Evolutionary conservation across 2,797 vertebrate species (phyloP).

Genomic region (Takifugu ocellatus): DNA sequence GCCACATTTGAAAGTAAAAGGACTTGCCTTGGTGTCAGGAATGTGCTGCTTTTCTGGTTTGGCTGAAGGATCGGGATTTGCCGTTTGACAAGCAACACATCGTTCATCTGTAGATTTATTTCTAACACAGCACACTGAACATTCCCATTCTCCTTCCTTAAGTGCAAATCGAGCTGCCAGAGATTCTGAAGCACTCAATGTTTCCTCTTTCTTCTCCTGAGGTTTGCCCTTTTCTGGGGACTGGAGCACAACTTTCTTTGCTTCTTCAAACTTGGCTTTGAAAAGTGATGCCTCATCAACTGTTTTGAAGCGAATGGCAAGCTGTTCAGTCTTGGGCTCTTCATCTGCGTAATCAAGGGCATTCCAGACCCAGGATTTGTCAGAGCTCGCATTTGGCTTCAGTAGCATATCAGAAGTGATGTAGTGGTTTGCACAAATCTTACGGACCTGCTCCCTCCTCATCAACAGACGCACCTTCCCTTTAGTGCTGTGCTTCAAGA

Average conservation of each 20-base stretch:
- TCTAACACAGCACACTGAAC: conserved; percentile 76
- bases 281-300: conserved; percentile 90
- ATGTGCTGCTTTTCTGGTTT: conserved; percentile 43
- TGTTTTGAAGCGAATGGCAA: conserved; percentile 97
- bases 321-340: conserved; percentile 87
- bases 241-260: conserved; percentile 75
- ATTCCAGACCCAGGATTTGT: conserved; percentile 97
- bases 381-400: conserved; percentile 88
- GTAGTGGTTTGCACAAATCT: conserved; percentile 99
- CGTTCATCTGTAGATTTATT: conserved; percentile 73
- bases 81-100: conserved; percentile 78
- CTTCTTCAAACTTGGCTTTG: conserved; percentile 91
- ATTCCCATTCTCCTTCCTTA: conserved; percentile 87
- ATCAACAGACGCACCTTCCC: conserved; percentile 96
- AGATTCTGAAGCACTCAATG: conserved; percentile 28
- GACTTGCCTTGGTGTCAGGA: conserved; percentile 65
- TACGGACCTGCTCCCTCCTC: conserved; percentile 96
- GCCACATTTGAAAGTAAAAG: conserved; percentile 76
- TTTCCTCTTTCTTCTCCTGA: conserved; percentile 60
- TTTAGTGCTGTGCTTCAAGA: conserved; percentile 87
- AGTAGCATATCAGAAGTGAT: conserved; percentile 92
- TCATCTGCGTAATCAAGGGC: conserved; percentile 97
- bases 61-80: conserved; percentile 72
- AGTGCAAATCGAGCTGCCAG: conserved; percentile 74
- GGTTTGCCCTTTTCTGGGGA: conserved; percentile 47